Percentiles rank a stretch among this genome's conserved stretches.
Evolutionary conservation across 1,140 invertebrate species (phyloP).

Genomic region (Drosophila busckii): DNA sequence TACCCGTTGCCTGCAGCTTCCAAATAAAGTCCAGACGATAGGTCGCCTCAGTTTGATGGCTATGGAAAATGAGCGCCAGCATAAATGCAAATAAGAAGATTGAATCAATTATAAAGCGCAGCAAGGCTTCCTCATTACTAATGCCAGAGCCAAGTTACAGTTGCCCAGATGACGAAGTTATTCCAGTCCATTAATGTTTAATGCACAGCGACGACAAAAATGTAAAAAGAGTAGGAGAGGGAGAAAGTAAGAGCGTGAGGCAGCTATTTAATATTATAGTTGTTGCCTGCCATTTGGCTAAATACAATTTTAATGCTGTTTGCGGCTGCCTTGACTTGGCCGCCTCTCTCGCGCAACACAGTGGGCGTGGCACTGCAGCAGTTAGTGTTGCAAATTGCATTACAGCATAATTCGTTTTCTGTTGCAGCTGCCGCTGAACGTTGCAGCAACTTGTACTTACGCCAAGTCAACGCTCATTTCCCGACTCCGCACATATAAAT

Average conservation of each 20-base stretch:
- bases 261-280: slow-evolving; percentile 31
- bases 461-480: slow-evolving; percentile 57
- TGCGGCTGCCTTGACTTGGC: slow-evolving; percentile 61
- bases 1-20: slow-evolving; percentile 93
- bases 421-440: slow-evolving; percentile 19
- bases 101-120: slow-evolving; percentile 77
- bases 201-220: slow-evolving; percentile 18
- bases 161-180: slow-evolving; percentile 45
- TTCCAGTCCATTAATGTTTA: slow-evolving; percentile 62
- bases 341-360: neutral
- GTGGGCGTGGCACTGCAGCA: neutral
- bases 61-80: slow-evolving; percentile 89
- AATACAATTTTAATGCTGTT: slow-evolving; percentile 77
- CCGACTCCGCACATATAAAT: slow-evolving; percentile 61
- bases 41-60: slow-evolving; percentile 93
- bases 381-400: slow-evolving; percentile 55
- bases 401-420: slow-evolving; percentile 68
- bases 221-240: neutral
- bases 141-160: slow-evolving; percentile 4
- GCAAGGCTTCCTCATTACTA: slow-evolving; percentile 73
- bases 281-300: slow-evolving; percentile 53
- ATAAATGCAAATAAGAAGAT: slow-evolving; percentile 83
- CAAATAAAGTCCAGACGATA: slow-evolving; percentile 94
- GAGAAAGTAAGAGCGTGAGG: slow-evolving; percentile 2
- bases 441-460: slow-evolving; percentile 60